Evolutionary conservation across 92 coral and sea anemone species (phyloP).

Genomic region (Porites divaricata): DNA sequence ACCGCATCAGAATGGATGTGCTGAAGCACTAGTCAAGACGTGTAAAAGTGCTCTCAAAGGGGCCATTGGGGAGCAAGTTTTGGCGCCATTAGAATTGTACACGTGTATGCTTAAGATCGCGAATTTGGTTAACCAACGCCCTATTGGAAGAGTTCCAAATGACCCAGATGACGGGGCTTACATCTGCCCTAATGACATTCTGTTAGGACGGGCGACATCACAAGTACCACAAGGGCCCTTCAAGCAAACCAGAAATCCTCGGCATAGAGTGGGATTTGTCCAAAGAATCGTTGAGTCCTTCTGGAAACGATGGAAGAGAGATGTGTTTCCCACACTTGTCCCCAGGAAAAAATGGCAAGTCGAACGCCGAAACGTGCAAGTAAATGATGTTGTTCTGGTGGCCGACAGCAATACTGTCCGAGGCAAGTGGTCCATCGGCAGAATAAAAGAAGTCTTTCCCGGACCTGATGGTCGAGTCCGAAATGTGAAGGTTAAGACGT

Average conservation of each 20-base stretch:
- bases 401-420: too few species aligned
- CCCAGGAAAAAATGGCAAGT: too few species aligned
- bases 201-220: constrained; percentile 61
- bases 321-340: too few species aligned
- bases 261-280: constrained; percentile 62
- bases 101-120: constrained; percentile 67
- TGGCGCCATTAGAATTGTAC: constrained; percentile 67
- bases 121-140: constrained; percentile 76
- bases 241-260: constrained; percentile 57
- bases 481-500: too few species aligned
- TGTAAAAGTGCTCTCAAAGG: constrained; percentile 56
- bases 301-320: too few species aligned
- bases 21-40: constrained; percentile 71
- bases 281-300: constrained; percentile 62
- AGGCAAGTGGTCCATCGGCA: too few species aligned
- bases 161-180: constrained; percentile 66
- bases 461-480: too few species aligned
- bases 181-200: constrained; percentile 68
- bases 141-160: constrained; percentile 64
- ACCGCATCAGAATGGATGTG: constrained; percentile 69
- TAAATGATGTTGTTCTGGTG: too few species aligned
- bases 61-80: constrained; percentile 59
- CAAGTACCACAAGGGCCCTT: constrained; percentile 3
- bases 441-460: too few species aligned
- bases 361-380: too few species aligned